Conservation (phyloP, 2,888 invertebrate genomes). For the Macaria liturata region DNA sequence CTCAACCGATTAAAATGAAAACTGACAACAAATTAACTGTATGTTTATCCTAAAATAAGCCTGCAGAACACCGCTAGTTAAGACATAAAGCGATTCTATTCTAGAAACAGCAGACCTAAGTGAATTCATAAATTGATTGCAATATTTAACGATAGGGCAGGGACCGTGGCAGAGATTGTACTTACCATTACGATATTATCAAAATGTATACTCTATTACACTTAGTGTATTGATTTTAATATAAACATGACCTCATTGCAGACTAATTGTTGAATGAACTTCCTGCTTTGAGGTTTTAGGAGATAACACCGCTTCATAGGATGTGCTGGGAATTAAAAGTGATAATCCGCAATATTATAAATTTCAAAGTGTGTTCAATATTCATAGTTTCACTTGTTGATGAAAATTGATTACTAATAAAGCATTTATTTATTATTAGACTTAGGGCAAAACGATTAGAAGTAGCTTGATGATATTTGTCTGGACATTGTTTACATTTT, state of each 20-base stretch:
- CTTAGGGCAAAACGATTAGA: no score
- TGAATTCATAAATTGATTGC: conserved; percentile 15
- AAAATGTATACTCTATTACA: conserved; percentile 38
- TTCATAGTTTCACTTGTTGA: no score
- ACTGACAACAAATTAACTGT: no score
- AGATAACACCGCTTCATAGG: conserved; percentile 22
- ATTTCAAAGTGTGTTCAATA: neutral
- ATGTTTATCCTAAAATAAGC: no score
- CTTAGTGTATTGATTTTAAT: conserved; percentile 43
- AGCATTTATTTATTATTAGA: no score
- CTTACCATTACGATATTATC: conserved; percentile 27
- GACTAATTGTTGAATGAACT: conserved; percentile 6
- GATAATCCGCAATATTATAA: conserved; percentile 13
- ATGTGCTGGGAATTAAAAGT: conserved; percentile 15
- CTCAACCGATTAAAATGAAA: no score
- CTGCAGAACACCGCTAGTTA: no score
- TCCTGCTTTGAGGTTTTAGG: conserved; percentile 26
- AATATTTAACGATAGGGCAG: conserved; percentile 20
- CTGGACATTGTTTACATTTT: no score
- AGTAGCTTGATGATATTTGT: no score
- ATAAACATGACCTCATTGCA: conserved; percentile 39
- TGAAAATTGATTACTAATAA: no score
- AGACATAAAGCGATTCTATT: no score
- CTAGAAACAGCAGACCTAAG: no score
- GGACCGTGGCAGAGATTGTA: conserved; percentile 13